Base-by-base conservation (phyloP, 2,888 invertebrate species). In the Marronus borbonicus region DNA sequence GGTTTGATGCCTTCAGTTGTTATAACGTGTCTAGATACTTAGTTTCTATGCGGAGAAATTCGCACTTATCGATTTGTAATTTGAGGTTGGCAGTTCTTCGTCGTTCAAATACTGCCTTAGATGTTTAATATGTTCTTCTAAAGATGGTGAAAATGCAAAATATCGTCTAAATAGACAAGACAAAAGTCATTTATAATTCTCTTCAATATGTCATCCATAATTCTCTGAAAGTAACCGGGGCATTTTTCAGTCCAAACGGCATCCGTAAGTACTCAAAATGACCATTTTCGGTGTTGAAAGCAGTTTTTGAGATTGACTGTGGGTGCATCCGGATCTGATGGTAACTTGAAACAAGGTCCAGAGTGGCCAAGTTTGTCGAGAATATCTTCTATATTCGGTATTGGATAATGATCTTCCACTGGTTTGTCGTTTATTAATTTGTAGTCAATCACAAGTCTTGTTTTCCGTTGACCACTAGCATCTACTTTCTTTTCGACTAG, bases 281-380 rank as follows among this genome's bases (percentile, higher is more conserved):
- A 14, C 50, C 50, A 50, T 60, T 14, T 60, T 83, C 83, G 12
- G 80, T 79, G 3, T 79, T 81, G 74, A 86, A 85, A 1, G 85
- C 84, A 0, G 86, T 87, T 81, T 85, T 86, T 69, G 69, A 60
- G 24, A 82, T 81, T 31, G 84, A 82, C 7, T 81, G 76, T 50
- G 76, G 66, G 17, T 81, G 76, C 66, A 86, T 78, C 12, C 82
- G 82, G 3, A 87, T 85, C 75, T 87, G 86, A 62, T 84, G 83
- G 65, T 85, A 87, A 0, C 86, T 86, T 55, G 80, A 81, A 0
- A 85, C 84, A 3, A 86, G 70, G 76, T 87, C 85, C 4, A 86
- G 64, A 0, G 82, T 84, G 0, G 84, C 85, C 74, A n/a, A 74
- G 44, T 68, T 74, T 74, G 14, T 74, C 66, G 20, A 74, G 65